These are phyloP conservation scores for Pithys albifrons DNA, from an alignment of 2,113 vertebrate species.

Conservation along the genomic window DNA sequence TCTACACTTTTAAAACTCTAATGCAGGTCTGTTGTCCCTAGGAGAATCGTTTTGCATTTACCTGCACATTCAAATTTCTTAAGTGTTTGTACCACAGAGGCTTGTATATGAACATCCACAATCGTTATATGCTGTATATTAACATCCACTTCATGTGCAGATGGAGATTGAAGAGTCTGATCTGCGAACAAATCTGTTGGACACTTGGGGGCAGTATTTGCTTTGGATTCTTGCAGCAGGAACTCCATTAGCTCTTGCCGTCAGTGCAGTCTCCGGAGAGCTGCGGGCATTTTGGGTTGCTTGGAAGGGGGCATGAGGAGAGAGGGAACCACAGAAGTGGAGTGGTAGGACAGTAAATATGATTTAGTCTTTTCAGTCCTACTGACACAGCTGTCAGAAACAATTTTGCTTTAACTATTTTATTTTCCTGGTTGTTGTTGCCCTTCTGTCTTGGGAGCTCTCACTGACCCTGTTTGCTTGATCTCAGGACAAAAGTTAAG, in stretches of 20 bases:
- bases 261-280: fast-evolving
- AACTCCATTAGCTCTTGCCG: neutral
- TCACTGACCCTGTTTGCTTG: neutral
- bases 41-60: neutral
- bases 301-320: fast-evolving
- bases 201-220: conserved; percentile 73
- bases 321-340: neutral
- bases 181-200: neutral
- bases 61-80: neutral
- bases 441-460: neutral
- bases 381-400: neutral
- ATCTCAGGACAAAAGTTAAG: neutral
- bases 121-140: neutral
- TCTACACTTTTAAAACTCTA: neutral
- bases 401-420: neutral
- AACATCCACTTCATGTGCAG: fast-evolving
- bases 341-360: neutral
- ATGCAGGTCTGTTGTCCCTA: neutral
- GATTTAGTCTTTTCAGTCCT: neutral
- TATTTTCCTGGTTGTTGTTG: neutral
- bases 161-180: neutral
- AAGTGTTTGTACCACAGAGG: neutral
- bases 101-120: fast-evolving
- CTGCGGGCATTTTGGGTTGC: neutral
- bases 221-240: neutral